Evolutionary conservation across 2,888 invertebrate genomes (phyloP).

Genomic region (Anthrax anthrax): DNA sequence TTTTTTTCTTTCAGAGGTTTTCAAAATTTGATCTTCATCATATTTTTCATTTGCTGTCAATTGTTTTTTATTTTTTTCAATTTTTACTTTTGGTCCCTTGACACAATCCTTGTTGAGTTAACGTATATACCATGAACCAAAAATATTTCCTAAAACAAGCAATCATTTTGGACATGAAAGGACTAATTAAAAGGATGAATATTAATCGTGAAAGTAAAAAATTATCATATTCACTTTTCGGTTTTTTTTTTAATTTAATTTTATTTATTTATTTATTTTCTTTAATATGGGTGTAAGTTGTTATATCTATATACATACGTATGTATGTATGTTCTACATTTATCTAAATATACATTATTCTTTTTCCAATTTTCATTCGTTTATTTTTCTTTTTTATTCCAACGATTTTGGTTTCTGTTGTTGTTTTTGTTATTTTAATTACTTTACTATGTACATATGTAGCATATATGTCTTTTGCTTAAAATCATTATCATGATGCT

Average conservation of each 20-base stretch:
- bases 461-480: too few species aligned
- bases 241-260: background rate
- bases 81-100: background rate
- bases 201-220: conserved; percentile 11
- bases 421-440: background rate
- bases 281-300: background rate
- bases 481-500: background rate
- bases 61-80: background rate
- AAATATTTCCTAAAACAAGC: conserved; percentile 10
- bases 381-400: background rate
- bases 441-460: background rate
- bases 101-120: too few species aligned
- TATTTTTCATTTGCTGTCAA: background rate
- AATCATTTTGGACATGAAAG: conserved; percentile 12
- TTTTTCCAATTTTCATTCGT: background rate
- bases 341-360: too few species aligned
- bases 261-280: background rate
- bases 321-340: too few species aligned
- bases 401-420: background rate
- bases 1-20: too few species aligned
- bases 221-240: background rate
- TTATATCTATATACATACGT: too few species aligned
- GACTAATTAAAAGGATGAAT: conserved; percentile 13
- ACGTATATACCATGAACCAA: background rate
- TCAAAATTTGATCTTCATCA: background rate